These are phyloP conservation scores for Drosophila orena DNA, from an alignment of 1,140 invertebrate genomes.

Conservation along the genomic window DNA sequence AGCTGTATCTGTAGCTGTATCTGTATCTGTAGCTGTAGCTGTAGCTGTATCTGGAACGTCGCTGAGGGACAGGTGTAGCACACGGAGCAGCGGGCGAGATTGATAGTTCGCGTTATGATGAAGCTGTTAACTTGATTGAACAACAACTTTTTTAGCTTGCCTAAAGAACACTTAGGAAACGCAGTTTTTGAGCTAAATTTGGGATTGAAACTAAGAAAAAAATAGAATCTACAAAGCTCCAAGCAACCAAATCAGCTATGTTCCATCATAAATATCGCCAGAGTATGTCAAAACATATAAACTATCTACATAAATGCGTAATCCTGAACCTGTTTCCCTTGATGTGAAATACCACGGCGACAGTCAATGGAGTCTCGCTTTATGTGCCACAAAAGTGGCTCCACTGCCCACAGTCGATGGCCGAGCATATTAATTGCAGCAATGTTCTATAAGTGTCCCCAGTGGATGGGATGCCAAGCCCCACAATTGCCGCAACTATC, in stretches of 20 bases:
- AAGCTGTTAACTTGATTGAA: constrained; percentile 30
- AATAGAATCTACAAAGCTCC: no score
- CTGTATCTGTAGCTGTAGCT: not conserved
- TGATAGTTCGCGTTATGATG: constrained; percentile 40
- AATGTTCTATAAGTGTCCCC: constrained; percentile 46
- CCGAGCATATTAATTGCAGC: constrained; percentile 41
- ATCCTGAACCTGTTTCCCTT: constrained; percentile 17
- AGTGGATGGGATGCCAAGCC: constrained; percentile 25
- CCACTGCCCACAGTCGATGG: constrained; percentile 35
- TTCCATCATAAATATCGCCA: not conserved
- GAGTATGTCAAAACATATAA: not conserved
- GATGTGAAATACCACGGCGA: not conserved
- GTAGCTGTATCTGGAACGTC: not conserved
- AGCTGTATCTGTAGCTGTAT: not conserved
- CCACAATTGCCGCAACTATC: no score
- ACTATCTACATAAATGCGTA: not conserved
- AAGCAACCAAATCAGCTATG: no score
- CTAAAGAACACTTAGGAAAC: constrained; percentile 3
- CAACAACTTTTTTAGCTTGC: constrained; percentile 23
- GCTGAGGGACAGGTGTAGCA: constrained; percentile 20
- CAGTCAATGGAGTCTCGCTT: constrained; percentile 5
- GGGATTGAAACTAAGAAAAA: no score
- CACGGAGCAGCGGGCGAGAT: constrained; percentile 17
- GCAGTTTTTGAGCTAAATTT: not conserved
- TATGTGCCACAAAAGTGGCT: constrained; percentile 19